Base-by-base conservation (phyloP, 2,888 invertebrate genomes). In the Drosophila neotestacea region DNA sequence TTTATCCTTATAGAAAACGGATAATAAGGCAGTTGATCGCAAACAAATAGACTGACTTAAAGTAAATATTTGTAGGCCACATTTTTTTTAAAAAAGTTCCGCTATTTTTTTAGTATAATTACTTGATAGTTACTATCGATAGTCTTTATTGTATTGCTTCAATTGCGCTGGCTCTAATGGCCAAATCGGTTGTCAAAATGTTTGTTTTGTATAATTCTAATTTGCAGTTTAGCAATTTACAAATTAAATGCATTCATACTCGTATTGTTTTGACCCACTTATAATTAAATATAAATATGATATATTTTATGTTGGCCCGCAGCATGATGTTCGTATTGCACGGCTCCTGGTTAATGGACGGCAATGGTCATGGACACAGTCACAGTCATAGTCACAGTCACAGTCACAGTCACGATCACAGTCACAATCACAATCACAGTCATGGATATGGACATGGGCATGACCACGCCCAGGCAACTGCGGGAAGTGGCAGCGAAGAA, bases 311-410 rank as follows among this genome's bases (percentile, higher is more conserved):
- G 28, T 34, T 63, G 1, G 34, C 64, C 64, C 93, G 46, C 91
- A 96, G 96, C 70, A 95, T 98, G 94, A 97, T 96, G 34, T 93
- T 95, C 46, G 95, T 97, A 65, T 93, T 98, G 68, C 97, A 97
- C 90, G 95, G 95, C 4, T 94, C 95, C 73, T 95, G 95, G 69
- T 92, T 93, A 36, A 69, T 46, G 42, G 9, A 93, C 93, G 61
- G 60, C 68, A 51, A 67, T 67, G 79, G 77, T 30, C 91, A 90
- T 63, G 77, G 77, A 4, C 85, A 89, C 50, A 79, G 81, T 3
- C 83, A 78, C 28, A 39, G 64, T 1, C 80, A 79, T 9, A 30
- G 72, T 1, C 76, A 75, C 50, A 39, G 78, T 0, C 70, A 71
- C 30, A 39, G 46, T 2, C 73, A 85, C 28, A 51, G 55, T 0